These are phyloP conservation scores for Tyrophagus putrescentiae DNA, from an alignment of 1,140 invertebrate species.

Conservation along the genomic window DNA sequence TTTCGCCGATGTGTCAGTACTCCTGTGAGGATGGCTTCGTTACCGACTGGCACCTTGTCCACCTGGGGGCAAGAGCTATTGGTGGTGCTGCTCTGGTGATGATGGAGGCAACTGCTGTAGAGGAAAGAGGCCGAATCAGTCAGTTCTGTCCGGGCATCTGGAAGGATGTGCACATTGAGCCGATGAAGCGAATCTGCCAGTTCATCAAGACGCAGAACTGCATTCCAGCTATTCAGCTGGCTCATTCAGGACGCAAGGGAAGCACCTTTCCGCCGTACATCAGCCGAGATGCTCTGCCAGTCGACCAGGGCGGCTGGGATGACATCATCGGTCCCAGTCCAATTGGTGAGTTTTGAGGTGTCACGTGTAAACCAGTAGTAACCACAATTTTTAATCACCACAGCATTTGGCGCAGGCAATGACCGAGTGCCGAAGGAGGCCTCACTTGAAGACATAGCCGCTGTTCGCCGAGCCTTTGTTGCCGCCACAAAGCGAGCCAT, in stretches of 20 bases:
- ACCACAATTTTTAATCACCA: too few relatives aligned
- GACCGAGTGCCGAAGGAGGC: slow-evolving; percentile 3
- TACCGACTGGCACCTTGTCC: neutral
- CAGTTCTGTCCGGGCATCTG: neutral
- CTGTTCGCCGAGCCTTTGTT: neutral
- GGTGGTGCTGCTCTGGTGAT: neutral
- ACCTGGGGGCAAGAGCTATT: neutral
- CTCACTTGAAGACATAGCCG: neutral
- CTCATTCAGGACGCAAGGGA: neutral
- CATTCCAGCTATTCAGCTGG: neutral
- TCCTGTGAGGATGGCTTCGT: neutral
- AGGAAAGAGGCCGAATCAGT: neutral
- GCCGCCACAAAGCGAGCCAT: neutral
- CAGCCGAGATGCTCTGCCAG: neutral
- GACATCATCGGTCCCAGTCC: neutral
- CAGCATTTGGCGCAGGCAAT: neutral
- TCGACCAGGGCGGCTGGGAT: slow-evolving; percentile 11
- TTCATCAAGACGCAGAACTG: neutral
- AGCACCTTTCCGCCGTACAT: neutral
- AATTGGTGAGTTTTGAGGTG: neutral
- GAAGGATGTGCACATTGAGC: neutral
- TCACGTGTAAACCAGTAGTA: too few relatives aligned
- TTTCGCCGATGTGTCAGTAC: neutral
- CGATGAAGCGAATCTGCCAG: neutral
- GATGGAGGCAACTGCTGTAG: slow-evolving; percentile 6